These are phyloP conservation scores for Brachypteracias leptosomus DNA, from an alignment of 2,113 vertebrate species.

Conservation along the genomic window DNA sequence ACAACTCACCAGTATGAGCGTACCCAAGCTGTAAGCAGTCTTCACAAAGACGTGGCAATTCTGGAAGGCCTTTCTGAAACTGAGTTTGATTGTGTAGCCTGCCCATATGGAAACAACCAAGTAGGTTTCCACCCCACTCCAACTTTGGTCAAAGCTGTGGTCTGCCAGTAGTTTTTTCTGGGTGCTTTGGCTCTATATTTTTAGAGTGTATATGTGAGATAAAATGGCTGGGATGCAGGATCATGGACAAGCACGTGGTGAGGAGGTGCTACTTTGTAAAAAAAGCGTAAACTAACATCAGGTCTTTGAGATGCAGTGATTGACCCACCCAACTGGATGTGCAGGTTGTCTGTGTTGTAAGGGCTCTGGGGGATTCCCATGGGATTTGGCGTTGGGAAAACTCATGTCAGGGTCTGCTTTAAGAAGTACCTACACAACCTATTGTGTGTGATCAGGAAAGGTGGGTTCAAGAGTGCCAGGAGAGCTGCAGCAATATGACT, in stretches of 20 bases:
- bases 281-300: background rate
- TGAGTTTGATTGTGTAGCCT: background rate
- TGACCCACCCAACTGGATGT: background rate
- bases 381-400: background rate
- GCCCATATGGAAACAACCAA: background rate
- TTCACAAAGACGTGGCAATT: background rate
- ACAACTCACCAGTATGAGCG: background rate
- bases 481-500: background rate
- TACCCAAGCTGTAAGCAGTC: background rate
- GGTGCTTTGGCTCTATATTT: background rate
- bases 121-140: background rate
- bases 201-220: background rate
- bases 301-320: background rate
- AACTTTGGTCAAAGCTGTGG: background rate
- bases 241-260: rapidly evolving
- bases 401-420: too few relatives aligned
- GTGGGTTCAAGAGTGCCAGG: background rate
- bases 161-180: background rate
- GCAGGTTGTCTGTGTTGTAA: background rate
- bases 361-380: background rate
- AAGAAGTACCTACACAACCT: background rate
- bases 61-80: background rate
- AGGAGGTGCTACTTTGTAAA: background rate
- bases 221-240: background rate
- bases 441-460: background rate